These are phyloP conservation scores for Peromyscus leucopus DNA, from an alignment of 2,113 vertebrate genomes.

Conservation along the genomic window DNA sequence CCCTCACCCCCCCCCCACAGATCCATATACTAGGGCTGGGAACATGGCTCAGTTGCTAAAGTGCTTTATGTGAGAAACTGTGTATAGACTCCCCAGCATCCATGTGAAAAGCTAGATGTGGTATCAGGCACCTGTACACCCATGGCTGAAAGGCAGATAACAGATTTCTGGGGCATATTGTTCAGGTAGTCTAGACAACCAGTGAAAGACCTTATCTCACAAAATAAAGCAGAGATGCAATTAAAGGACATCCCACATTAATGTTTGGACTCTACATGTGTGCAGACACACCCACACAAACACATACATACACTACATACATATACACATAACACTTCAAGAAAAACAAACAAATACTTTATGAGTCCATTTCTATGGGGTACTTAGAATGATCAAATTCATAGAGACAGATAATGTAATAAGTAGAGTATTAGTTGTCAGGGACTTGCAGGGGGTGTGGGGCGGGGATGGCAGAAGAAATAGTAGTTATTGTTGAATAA, in stretches of 20 bases:
- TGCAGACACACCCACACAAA: not conserved
- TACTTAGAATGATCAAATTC: constrained; percentile 37
- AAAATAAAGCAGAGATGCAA: not conserved
- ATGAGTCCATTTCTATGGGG: not conserved
- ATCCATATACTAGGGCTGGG: not conserved
- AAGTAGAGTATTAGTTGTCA: not conserved
- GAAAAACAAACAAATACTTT: not conserved
- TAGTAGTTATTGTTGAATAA: not conserved
- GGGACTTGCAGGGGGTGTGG: no score
- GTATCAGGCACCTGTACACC: not conserved
- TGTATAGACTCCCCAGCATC: not conserved
- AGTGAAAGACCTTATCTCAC: not conserved
- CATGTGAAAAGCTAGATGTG: not conserved
- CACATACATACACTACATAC: not conserved
- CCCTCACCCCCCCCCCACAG: no score
- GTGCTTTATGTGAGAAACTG: not conserved
- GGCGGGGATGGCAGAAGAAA: not conserved
- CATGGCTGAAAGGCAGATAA: not conserved
- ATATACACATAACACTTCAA: not conserved
- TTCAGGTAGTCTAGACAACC: not conserved
- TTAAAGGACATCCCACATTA: not conserved
- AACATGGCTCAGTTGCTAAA: not conserved
- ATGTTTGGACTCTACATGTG: not conserved
- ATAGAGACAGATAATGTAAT: not conserved
- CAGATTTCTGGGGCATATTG: not conserved